phyloP scores from a whole-genome alignment of 1,140 invertebrate species.

The Solen grandis region DNA sequence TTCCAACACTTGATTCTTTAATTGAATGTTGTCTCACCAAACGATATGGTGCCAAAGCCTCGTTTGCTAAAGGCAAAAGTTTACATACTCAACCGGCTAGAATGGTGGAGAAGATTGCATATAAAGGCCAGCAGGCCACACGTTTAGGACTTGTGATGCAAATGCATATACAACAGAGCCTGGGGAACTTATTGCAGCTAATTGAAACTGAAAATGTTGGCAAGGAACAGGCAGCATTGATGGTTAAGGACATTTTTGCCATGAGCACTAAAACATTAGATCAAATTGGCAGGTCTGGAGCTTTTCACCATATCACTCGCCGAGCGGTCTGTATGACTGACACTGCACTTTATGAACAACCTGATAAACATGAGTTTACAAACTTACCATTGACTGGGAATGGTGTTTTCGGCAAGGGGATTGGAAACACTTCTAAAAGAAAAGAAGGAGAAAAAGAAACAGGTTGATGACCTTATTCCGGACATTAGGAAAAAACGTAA shows the following conservation, averaged over 20 bases:
- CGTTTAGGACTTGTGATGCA: conserved; percentile 25
- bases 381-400: conserved; percentile 14
- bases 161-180: conserved; percentile 14
- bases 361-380: background rate
- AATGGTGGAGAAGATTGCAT: conserved; percentile 15
- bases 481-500: conserved; percentile 18
- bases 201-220: background rate
- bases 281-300: conserved; percentile 15
- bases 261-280: conserved; percentile 29
- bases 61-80: too few relatives aligned
- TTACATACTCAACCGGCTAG: too few relatives aligned
- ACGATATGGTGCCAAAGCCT: too few relatives aligned
- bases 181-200: conserved; percentile 8
- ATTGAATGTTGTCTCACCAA: too few relatives aligned
- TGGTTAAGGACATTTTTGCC: conserved; percentile 29
- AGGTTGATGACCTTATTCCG: conserved; percentile 30
- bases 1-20: too few relatives aligned
- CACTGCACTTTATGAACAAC: conserved; percentile 1
- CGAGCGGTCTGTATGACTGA: too few relatives aligned
- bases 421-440: conserved; percentile 15
- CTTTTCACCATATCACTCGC: too few relatives aligned
- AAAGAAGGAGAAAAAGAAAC: conserved; percentile 18
- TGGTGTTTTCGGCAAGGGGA: conserved; percentile 18
- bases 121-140: conserved; percentile 24
- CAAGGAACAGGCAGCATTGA: background rate